phyloP scores from a whole-genome alignment of 2,888 invertebrate genomes.

The Dryococelus australis region DNA sequence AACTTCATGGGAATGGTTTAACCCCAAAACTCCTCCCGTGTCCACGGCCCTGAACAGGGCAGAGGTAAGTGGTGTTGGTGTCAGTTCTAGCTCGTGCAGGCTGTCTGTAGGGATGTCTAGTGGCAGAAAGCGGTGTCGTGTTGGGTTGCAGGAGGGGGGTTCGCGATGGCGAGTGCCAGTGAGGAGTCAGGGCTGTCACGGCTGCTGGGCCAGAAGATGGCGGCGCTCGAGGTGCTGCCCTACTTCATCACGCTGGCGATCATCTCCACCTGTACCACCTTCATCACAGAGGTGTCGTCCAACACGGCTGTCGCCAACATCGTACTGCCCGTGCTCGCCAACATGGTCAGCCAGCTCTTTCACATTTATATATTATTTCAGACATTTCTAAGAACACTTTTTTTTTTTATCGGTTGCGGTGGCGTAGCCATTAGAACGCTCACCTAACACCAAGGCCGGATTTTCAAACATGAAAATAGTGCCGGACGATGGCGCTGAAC shows the following conservation, averaged over 20 bases:
- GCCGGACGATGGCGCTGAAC: too few species aligned
- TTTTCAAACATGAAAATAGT: too few species aligned
- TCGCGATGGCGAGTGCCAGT: constrained; percentile 88
- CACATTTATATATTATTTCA: neutral
- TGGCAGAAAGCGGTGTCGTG: too few species aligned
- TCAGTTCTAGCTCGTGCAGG: too few species aligned
- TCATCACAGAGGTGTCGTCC: constrained; percentile 87
- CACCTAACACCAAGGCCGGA: too few species aligned
- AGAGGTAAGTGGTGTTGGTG: too few species aligned
- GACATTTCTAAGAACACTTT: neutral
- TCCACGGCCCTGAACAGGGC: too few species aligned
- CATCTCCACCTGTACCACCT: constrained; percentile 78
- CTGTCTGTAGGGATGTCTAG: too few species aligned
- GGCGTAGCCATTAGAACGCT: too few species aligned
- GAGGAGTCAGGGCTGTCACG: constrained; percentile 79
- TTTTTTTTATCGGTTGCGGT: neutral
- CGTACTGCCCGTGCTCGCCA: constrained; percentile 82
- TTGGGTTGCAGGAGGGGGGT: constrained; percentile 77
- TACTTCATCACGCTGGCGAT: constrained; percentile 74
- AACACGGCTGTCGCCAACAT: constrained; percentile 92
- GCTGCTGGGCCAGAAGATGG: constrained; percentile 76
- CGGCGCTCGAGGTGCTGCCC: constrained; percentile 69
- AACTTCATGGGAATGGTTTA: too few species aligned
- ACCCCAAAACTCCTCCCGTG: too few species aligned
- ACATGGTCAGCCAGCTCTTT: constrained; percentile 66